Conservation (phyloP, 2,797 vertebrate species). For the Trachops cirrhosus region DNA sequence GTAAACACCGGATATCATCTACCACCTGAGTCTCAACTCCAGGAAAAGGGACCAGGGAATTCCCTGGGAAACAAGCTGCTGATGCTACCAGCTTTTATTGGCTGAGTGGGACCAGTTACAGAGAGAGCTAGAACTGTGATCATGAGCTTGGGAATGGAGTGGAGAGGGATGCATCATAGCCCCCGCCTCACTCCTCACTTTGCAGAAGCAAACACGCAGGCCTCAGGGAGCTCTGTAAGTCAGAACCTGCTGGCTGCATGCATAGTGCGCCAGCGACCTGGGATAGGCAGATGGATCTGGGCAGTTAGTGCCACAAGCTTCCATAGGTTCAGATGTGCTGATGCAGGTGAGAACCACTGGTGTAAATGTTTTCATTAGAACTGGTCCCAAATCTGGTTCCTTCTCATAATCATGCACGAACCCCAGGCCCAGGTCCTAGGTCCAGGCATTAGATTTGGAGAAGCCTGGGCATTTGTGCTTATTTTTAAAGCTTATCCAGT, state of each 20-base stretch:
- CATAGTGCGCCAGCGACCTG: not conserved
- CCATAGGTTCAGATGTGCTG: too few species aligned
- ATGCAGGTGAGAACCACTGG: not conserved
- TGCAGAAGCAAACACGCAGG: not conserved
- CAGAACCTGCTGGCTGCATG: not conserved
- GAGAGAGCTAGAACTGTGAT: too few species aligned
- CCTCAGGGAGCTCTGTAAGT: not conserved
- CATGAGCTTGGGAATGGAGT: not conserved
- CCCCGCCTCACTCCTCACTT: too few species aligned
- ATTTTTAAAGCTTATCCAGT: not conserved
- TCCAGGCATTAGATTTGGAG: not conserved
- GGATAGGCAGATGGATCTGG: not conserved
- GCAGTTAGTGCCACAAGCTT: too few species aligned
- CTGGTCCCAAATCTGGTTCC: not conserved
- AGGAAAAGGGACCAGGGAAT: not conserved
- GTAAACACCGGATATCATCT: not conserved
- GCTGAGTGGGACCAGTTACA: not conserved
- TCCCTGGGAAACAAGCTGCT: not conserved
- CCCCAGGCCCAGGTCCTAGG: not conserved
- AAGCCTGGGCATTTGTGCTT: not conserved
- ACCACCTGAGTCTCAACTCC: not conserved
- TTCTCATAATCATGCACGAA: not conserved
- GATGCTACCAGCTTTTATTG: not conserved
- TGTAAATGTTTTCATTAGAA: not conserved
- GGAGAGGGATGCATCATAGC: not conserved